Evolutionary conservation across 2,888 invertebrate species (phyloP).

Genomic region (Perdita meconis): DNA sequence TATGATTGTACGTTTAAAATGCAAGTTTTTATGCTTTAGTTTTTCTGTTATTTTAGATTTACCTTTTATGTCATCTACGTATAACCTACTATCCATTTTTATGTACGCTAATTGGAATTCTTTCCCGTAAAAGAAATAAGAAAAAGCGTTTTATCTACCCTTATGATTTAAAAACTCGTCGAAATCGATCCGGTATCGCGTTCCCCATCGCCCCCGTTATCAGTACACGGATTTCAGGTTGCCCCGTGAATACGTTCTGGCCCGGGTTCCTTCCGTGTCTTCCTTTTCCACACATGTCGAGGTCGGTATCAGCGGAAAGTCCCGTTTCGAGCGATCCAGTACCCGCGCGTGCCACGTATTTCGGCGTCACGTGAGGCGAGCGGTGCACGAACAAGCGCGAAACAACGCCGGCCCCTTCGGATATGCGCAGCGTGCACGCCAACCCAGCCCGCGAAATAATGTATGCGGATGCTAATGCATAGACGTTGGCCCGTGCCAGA

Average conservation of each 20-base stretch:
- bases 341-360: slow-evolving; percentile 68
- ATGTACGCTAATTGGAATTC: too few relatives aligned
- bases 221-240: background rate
- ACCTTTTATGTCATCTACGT: too few relatives aligned
- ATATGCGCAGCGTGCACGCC: slow-evolving; percentile 67
- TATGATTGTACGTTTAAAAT: too few relatives aligned
- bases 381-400: slow-evolving; percentile 65
- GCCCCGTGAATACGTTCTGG: background rate
- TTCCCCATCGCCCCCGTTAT: too few relatives aligned
- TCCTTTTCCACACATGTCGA: slow-evolving; percentile 12
- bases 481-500: slow-evolving; percentile 67
- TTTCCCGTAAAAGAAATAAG: too few relatives aligned
- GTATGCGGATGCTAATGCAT: slow-evolving; percentile 81
- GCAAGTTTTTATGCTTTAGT: too few relatives aligned
- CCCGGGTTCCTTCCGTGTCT: slow-evolving; percentile 8
- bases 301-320: slow-evolving; percentile 37
- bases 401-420: slow-evolving; percentile 60
- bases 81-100: too few relatives aligned
- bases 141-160: too few relatives aligned
- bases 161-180: too few relatives aligned
- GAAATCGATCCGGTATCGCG: too few relatives aligned
- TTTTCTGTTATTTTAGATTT: too few relatives aligned
- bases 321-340: slow-evolving; percentile 45
- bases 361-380: slow-evolving; percentile 60
- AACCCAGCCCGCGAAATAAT: slow-evolving; percentile 77